Conservation (phyloP, 2,797 vertebrate genomes). For the Miichthys miiuy region DNA sequence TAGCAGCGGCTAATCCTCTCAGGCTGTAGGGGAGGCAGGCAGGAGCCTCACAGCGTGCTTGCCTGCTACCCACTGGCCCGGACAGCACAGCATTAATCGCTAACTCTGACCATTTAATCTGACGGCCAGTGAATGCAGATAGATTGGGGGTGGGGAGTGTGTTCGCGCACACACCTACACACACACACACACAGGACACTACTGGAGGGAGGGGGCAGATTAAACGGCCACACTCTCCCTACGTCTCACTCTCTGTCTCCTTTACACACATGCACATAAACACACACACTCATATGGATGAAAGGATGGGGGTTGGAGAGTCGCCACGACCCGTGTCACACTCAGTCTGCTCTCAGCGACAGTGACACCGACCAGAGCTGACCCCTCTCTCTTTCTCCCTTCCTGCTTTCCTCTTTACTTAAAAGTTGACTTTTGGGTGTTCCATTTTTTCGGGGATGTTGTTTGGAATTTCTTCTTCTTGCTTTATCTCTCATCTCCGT, state of each 20-base stretch:
- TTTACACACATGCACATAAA: constrained; percentile 51
- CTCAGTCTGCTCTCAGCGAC: constrained; percentile 37
- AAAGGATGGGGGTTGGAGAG: constrained; percentile 68
- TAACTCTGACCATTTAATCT: constrained; percentile 84
- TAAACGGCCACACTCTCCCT: constrained; percentile 78
- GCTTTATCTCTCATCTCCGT: constrained; percentile 5
- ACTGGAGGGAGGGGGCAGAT: constrained; percentile 72
- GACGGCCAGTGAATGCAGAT: constrained; percentile 72
- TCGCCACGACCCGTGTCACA: constrained; percentile 59
- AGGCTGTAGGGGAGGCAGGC: constrained; percentile 71
- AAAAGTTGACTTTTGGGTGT: constrained; percentile 6
- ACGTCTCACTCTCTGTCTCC: constrained; percentile 68
- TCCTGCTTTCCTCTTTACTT: constrained; percentile 20
- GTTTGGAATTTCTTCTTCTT: constrained; percentile 31
- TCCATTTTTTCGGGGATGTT: neutral
- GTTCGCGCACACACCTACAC: constrained; percentile 23
- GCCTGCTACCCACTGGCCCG: constrained; percentile 68
- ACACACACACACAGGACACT: constrained; percentile 30
- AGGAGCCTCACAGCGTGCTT: constrained; percentile 55
- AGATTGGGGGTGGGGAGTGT: constrained; percentile 70
- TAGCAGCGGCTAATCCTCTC: constrained; percentile 88
- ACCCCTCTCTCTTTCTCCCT: constrained; percentile 35
- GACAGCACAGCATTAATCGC: constrained; percentile 76
- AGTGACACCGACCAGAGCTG: constrained; percentile 45
- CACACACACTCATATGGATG: constrained; percentile 55